Percentiles rank a stretch among this genome's conserved stretches.
Evolutionary conservation across 2,113 vertebrate species (phyloP).

Genomic region (Neomonachus schauinslandi): DNA sequence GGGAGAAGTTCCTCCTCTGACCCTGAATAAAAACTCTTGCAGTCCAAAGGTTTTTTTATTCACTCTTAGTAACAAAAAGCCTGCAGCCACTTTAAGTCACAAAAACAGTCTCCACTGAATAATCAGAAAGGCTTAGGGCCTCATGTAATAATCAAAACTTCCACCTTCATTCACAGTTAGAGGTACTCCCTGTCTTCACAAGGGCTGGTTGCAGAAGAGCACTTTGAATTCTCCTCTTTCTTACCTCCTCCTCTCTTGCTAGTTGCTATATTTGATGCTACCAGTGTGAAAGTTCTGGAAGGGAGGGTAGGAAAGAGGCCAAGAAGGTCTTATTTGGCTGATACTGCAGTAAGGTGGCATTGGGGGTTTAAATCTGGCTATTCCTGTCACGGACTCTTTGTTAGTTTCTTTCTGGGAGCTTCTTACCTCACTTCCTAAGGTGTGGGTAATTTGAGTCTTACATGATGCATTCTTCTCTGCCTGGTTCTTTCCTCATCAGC

Average conservation of each 20-base stretch:
- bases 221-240: not conserved
- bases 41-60: not conserved
- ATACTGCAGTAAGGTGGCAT: not conserved
- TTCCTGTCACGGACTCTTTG: not conserved
- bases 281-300: not conserved
- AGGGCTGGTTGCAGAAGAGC: not conserved
- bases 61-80: constrained; percentile 44
- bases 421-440: not conserved
- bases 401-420: not conserved
- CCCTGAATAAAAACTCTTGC: not conserved
- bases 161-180: not conserved
- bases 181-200: not conserved
- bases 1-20: constrained; percentile 43
- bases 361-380: not conserved
- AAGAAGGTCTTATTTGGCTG: not conserved
- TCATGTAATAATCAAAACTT: not conserved
- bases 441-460: not conserved
- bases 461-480: not conserved
- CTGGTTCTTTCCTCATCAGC: not conserved
- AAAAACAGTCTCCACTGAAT: not conserved
- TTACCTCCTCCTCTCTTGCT: not conserved
- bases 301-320: not conserved
- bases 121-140: not conserved
- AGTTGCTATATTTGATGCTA: not conserved
- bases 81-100: not conserved